These are phyloP conservation scores for Pangasius sanitwongsei DNA, from an alignment of 2,797 vertebrate species.

Conservation along the genomic window DNA sequence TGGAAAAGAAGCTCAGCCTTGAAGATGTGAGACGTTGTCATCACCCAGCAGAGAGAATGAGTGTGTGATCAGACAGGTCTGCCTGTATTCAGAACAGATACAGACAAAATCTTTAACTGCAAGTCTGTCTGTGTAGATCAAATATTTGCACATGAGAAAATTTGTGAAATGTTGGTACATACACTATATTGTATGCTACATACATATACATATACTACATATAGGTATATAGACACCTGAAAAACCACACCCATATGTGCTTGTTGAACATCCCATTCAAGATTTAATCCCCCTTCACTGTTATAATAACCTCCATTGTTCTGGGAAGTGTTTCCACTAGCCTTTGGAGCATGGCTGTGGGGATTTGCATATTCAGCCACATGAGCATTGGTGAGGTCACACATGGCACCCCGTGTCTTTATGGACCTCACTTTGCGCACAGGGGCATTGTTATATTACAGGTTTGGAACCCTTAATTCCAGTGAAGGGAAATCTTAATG, in stretches of 20 bases:
- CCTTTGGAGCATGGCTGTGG: neutral
- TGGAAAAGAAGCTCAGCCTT: conserved; percentile 38
- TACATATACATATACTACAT: too few relatives aligned
- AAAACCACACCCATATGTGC: neutral
- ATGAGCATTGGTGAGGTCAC: neutral
- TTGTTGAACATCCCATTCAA: neutral
- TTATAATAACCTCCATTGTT: neutral
- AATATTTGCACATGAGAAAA: neutral
- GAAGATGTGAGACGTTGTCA: conserved; percentile 31
- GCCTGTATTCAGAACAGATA: conserved; percentile 21
- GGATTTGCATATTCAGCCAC: neutral
- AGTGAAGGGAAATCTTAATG: neutral
- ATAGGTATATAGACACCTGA: neutral
- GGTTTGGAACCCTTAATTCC: neutral
- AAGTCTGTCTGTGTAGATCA: neutral
- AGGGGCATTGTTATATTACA: neutral
- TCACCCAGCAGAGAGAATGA: conserved; percentile 21
- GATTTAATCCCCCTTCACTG: neutral
- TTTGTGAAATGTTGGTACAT: neutral
- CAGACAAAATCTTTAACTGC: conserved; percentile 5
- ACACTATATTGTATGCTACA: neutral
- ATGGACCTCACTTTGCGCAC: neutral
- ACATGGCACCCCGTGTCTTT: neutral
- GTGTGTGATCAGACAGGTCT: conserved; percentile 28
- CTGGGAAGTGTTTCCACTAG: neutral